Evolutionary conservation across 2,113 vertebrate species (phyloP), one percentile per base, ranked within the genome.

Genomic region (Nansenia antarctica): DNA sequence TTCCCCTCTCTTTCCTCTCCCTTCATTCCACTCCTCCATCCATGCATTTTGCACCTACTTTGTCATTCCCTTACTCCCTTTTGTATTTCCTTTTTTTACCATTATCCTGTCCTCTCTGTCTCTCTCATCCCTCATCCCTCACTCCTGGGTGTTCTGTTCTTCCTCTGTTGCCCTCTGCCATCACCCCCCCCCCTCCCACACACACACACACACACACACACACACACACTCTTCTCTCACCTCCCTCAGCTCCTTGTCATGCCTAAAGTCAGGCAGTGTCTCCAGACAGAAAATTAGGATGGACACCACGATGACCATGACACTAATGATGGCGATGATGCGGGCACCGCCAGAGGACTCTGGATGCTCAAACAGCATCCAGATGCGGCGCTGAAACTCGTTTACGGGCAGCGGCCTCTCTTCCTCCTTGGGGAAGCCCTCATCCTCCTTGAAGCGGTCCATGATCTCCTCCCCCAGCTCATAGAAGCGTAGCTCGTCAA

Each of bases 241-340:
- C 90, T 93, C 92, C 69, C 87, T 79, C 34, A 79, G 80, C 30
- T 95, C 92, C 71, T 91, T 93, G 69, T 96, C 95, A 0, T 81
- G 81, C 70, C 92, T 93, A 85, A 98, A 98, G 70, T 96, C 95
- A 0, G 96, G 96, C 69, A 98, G 86, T 0, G 96, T 98, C 89
- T 98, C 96, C 61, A 98, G 74, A 76, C 96, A 98, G 93, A 98
- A 98, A 84, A 98, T 95, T 47, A 96, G 92, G 45, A 98, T 97
- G 84, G 96, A 98, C 80, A 98, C 82, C 31, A 98, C 91, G 37
- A 98, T 98, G 88, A 98, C 93, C 81, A 98, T 88, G 76, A 98
- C 95, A 0, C 96, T 97, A 82, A 97, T 92, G 73, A 98, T 93
- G 67, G 96, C 96, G 5, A 98, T 92, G 76, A 95, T 93, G 0